These are phyloP conservation scores for Parazoanthus darwini DNA, from an alignment of 92 coral and sea anemone genomes.

Conservation along the genomic window DNA sequence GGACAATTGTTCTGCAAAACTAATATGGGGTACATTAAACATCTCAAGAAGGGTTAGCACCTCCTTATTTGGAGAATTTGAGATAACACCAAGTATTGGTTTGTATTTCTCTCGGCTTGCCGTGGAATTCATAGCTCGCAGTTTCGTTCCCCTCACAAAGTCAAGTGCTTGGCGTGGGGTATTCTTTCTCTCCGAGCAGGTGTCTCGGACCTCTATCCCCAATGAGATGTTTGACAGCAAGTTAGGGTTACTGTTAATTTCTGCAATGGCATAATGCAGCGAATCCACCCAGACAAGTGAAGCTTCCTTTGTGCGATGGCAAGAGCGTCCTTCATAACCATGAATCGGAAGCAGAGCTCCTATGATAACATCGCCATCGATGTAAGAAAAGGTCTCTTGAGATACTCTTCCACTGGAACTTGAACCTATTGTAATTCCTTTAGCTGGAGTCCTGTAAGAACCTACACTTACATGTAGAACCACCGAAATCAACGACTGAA, in stretches of 20 bases:
- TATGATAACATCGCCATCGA: constrained; percentile 53
- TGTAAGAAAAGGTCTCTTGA: background rate
- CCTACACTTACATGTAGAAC: background rate
- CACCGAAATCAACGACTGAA: background rate
- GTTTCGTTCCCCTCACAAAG: constrained; percentile 45
- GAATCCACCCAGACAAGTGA: constrained; percentile 63
- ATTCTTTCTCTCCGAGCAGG: constrained; percentile 49
- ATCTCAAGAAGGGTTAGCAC: constrained; percentile 60
- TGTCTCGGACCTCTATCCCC: constrained; percentile 64
- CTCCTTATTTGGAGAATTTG: constrained; percentile 55
- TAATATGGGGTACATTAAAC: constrained; percentile 72
- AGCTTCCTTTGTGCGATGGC: constrained; percentile 36
- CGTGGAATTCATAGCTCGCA: background rate
- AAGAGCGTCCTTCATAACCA: constrained; percentile 38
- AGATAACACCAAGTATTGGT: constrained; percentile 61
- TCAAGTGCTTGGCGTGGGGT: constrained; percentile 73
- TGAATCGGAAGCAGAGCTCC: constrained; percentile 75
- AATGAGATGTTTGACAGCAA: constrained; percentile 51
- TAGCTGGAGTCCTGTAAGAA: constrained; percentile 1
- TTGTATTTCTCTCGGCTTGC: background rate
- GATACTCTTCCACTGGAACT: background rate
- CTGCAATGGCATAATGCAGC: constrained; percentile 60
- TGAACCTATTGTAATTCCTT: background rate
- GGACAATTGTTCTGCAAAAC: constrained; percentile 34
- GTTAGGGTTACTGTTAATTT: constrained; percentile 48